Base-by-base conservation (phyloP, 2,113 vertebrate species). In the Oncorhynchus nerka region DNA sequence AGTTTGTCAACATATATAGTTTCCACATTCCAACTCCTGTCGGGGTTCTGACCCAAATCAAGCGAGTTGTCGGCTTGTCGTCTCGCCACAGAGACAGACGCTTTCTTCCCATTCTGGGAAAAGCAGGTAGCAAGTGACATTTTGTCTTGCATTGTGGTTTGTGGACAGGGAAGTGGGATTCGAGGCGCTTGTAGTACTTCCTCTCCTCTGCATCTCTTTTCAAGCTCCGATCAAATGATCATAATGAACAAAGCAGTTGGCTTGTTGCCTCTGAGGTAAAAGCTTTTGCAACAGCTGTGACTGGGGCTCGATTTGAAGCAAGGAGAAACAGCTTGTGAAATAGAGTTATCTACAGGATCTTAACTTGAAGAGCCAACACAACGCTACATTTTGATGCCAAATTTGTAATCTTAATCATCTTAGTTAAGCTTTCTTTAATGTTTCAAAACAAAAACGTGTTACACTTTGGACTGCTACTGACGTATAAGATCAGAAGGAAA, bases 1-100 rank as follows among this genome's bases (percentile, higher is more conserved):
- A 89, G 91, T 92, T 93, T 93, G 92, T 92, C 91, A 93, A 90
- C 89, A 91, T 86, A 92, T 86, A 92, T 89, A 90, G 89, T 90
- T 89, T 55, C 89, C 87, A 89, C 91, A 91, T 92, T 55, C 92
- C 87, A 87, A 91, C 90, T 86, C 90, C 87, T 90, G 85, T 90
- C 87, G 85, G 82, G 82, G 87, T 86, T 59, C 5, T 93, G 90
- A 92, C 90, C 90, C 83, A 85, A 87, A 92, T 89, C 9, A 12
- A 30, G 24, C 24, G 22, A 59, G 24, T 64, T 62, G 59, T 62
- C 12, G 59, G 6, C 59, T 68, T 68, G 26, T 28, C 65, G 26
- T 19, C 67, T 11, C 19, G 68, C 12, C 30, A 34, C n/a, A 5
- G 5, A 62, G 59, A 62, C 59, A 22, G 75, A 85, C 84, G 82